Evolutionary conservation across 2,113 vertebrate genomes (phyloP), one percentile per base, ranked within the genome.

Genomic region (Python bivittatus): DNA sequence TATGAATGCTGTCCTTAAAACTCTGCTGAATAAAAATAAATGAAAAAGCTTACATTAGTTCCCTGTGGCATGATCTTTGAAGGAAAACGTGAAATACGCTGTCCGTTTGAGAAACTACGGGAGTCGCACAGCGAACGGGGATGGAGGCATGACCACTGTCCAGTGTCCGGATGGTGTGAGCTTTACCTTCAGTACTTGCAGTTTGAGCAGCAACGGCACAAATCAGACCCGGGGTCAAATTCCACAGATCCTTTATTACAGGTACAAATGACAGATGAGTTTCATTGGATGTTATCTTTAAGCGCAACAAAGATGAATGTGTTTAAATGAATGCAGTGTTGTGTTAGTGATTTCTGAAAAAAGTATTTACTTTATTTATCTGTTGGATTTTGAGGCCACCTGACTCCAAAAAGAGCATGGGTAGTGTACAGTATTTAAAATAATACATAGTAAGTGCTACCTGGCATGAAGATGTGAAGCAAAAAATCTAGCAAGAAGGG

Each of bases 121-220:
- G 85, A 99, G 99, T 94, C 98, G 99, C 15, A 99, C 99, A n/a
- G 99, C 99, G 79, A 99, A 99, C 86, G 99, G 99, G 10, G 99
- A 99, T 56, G 99, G 99, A 92, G 99, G 99, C 27, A 99, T 99
- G 98, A 99, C 99, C 87, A 99, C 99, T 4, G 98, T 99, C 61
- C 99, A 99, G 95, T 99, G 99, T 96, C 98, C 99, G 0, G 99
- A 99, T 85, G 98, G 99, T 1, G 98, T 99, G 20, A 98, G 98
- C 0, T 99, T 99, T 94, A 99, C 99, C 0, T 99, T 99, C 94
- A 99, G 99, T 93, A 99, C 99, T 0, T 99, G 99, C 91, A 99
- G 99, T 95, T 96, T 99, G 96, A 99, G 99, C 96, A 99, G 99
- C 95, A 99, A 99, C n/a, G 99, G 99, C 91, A 99, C 99, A 93